Evolutionary conservation across 1,140 invertebrate species (phyloP), one percentile per base, ranked within the genome.

Genomic region (Heliothis virescens): DNA sequence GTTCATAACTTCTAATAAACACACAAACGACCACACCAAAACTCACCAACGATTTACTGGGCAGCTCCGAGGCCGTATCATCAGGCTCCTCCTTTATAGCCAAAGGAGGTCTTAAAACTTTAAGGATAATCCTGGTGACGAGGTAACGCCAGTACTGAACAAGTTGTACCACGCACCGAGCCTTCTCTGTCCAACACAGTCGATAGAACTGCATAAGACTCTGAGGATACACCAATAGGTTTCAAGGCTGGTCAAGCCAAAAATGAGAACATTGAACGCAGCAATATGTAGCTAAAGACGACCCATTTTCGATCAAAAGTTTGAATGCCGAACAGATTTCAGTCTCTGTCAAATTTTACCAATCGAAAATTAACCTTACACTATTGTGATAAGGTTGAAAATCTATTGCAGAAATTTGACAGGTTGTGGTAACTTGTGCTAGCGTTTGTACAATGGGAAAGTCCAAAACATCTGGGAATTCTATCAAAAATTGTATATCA

Each of bases 131-230:
- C 21, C 71, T 76, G 65, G 69, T 75, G 3, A 84, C 11, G 9
- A 81, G 47, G 75, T 63, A 82, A 21, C 59, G 85, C 83, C 83
- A 87, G 52, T 83, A 83, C 50, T 63, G 62, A 34, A 78, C 74
- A 71, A 82, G 41, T 11, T 81, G 79, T 10, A 83, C 55, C n/a
- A 87, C 48, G 63, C 72, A 79, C 63, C 72, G 63, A 29, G 75
- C 63, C 29, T 71, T 81, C 52, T 79, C 55, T 21, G 11, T 74
- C 82, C 79, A 82, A 11, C n/a, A 52, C 62, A 82, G 48, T n/a
- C 59, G 57, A 48, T 69, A 48, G 59, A 81, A 75, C 57, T 81
- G 55, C 67, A 65, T 74, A 29, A 86, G 34, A 34, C 41, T 85
- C 85, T 87, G 83, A 34, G 82, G 67, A 85, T 79, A 60, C 26